Evolutionary conservation across 2,888 invertebrate genomes (phyloP).

Genomic region (Hemicrepidius hirtus): DNA sequence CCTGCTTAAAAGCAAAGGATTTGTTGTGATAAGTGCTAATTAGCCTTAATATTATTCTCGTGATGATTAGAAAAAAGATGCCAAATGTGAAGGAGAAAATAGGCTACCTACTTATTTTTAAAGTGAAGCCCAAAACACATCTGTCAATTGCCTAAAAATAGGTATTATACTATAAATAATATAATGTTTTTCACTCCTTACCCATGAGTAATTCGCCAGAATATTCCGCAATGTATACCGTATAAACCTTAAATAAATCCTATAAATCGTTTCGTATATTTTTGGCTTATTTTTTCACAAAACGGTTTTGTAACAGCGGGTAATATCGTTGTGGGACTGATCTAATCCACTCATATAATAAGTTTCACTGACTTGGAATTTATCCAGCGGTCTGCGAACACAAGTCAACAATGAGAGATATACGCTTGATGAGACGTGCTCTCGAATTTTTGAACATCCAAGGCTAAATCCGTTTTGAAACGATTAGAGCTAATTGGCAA

Average conservation of each 20-base stretch:
- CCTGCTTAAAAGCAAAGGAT: not conserved
- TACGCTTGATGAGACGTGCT: constrained; percentile 35
- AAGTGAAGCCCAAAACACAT: constrained; percentile 48
- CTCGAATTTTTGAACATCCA: constrained; percentile 30
- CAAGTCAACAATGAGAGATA: constrained; percentile 38
- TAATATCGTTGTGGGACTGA: constrained; percentile 47
- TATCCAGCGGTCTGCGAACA: constrained; percentile 39
- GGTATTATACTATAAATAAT: constrained; percentile 44
- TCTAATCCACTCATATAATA: constrained; percentile 49
- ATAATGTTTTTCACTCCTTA: constrained; percentile 32
- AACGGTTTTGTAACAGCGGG: constrained; percentile 39
- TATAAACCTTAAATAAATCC: constrained; percentile 25
- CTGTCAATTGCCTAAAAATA: constrained; percentile 51
- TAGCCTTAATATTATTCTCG: constrained; percentile 35
- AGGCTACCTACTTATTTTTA: constrained; percentile 47
- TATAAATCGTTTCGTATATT: constrained; percentile 27
- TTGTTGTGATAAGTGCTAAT: constrained; percentile 25
- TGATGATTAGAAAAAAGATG: constrained; percentile 36
- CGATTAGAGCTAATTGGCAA: not conserved
- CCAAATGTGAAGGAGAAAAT: constrained; percentile 45
- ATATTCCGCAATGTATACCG: constrained; percentile 31
- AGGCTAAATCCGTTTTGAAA: constrained; percentile 26
- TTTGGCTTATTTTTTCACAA: constrained; percentile 29
- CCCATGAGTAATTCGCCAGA: constrained; percentile 44
- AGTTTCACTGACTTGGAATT: constrained; percentile 48